Conservation (phyloP, 35 echinoderm and acorn worm genomes). For the Ophiothrix spiculata region DNA sequence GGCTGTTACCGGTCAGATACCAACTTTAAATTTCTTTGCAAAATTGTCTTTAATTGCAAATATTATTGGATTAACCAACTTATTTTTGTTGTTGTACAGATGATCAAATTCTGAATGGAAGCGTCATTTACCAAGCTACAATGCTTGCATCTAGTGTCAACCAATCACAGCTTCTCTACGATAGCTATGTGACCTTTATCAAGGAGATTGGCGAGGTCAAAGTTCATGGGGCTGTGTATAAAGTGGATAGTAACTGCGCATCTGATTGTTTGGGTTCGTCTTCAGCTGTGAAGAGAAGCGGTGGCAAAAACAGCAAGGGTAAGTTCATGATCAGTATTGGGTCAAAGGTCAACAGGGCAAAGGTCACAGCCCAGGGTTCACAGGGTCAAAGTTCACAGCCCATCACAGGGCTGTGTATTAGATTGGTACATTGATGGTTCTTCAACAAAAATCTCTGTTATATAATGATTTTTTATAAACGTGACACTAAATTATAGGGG, state of each 20-base stretch:
- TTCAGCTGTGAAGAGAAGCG: not conserved
- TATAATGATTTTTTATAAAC: too few species aligned
- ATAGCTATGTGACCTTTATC: slow-evolving; percentile 47
- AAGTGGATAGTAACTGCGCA: slow-evolving; percentile 35
- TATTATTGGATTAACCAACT: too few species aligned
- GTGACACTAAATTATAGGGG: too few species aligned
- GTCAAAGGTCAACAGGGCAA: not conserved
- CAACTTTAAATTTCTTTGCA: too few species aligned
- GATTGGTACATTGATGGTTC: too few species aligned
- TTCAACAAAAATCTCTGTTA: too few species aligned
- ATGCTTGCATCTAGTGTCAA: slow-evolving; percentile 27
- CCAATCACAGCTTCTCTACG: slow-evolving; percentile 30
- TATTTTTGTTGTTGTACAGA: too few species aligned
- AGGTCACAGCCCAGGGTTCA: too few species aligned
- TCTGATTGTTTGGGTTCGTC: slow-evolving; percentile 21
- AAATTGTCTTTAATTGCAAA: too few species aligned
- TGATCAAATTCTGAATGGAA: slow-evolving; percentile 46
- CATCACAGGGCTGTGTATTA: too few species aligned
- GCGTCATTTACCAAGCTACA: slow-evolving; percentile 55
- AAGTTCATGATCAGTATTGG: too few species aligned
- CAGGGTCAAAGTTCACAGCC: not conserved
- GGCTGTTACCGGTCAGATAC: too few species aligned
- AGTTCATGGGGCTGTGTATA: slow-evolving; percentile 27
- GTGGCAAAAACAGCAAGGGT: not conserved
- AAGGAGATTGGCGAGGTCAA: slow-evolving; percentile 27